Base-by-base conservation (phyloP, 2,888 invertebrate genomes). In the Oscheius sp. region DNA sequence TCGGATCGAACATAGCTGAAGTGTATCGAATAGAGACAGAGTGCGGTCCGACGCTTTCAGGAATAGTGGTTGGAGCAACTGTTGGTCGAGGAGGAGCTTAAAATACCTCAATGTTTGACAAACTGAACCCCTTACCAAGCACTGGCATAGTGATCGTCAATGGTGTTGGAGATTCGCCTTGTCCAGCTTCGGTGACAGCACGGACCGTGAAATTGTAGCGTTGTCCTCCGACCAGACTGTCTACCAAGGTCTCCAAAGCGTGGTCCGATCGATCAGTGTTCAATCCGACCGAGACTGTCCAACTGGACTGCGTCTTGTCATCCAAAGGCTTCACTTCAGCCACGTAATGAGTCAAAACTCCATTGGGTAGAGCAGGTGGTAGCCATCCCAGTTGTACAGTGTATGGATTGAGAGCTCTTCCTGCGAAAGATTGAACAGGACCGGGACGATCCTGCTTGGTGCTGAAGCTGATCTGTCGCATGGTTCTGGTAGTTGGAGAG, bases 151-250 rank as follows among this genome's bases (percentile, higher is more conserved):
- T 75, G 47, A 86, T 72, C 32, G 63, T 68, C 13, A 78, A 73
- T 1, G 79, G 76, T 1, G 75, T 76, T 47, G 83, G 81, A 2
- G 74, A 60, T 59, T 85, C 84, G 35, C 87, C 86, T 32, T 80
- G 76, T 7, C 88, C 88, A 5, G 88, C 88, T 68, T 86, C 88
- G 1, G 84, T 88, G 33, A 85, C 86, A 0, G 88, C 88, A 7
- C 80, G 77, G 1, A 87, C 83, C 33, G 74, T 68, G 60, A 79
- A 77, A 48, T 73, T 77, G 66, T 81, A 79, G 4, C 58, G 37
- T 63, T 81, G 68, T 5, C 88, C 88, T 47, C 88, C 88, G 47
- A 80, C 75, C 42, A 88, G 73, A 60, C 83, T 82, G 73, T 87
- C 87, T 7, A 87, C 77, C 5, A 87, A 79, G 47, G 84, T 79